Percentiles rank a stretch among this genome's conserved stretches.
Evolutionary conservation across 2,888 invertebrate species (phyloP).

Genomic region (Uloborus plumipes): DNA sequence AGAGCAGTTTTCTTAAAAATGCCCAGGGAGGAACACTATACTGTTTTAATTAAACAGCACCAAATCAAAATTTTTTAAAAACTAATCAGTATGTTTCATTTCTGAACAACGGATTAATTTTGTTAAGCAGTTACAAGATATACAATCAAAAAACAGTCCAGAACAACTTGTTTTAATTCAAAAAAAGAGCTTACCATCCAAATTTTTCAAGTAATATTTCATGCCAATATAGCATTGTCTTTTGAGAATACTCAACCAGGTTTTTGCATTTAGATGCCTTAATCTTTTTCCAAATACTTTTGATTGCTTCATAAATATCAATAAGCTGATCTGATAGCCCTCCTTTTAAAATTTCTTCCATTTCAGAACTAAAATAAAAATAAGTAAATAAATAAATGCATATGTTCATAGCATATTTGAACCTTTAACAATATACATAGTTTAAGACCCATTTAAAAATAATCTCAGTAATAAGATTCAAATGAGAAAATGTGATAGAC

Average conservation of each 20-base stretch:
- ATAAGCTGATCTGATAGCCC: slow-evolving; percentile 17
- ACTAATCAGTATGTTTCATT: no score
- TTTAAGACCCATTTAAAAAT: no score
- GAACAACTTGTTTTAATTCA: slow-evolving; percentile 7
- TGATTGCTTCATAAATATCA: slow-evolving; percentile 28
- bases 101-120: no score
- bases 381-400: no score
- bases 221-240: slow-evolving; percentile 63
- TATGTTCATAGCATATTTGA: no score
- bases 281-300: slow-evolving; percentile 46
- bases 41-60: no score
- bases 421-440: no score
- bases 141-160: background rate
- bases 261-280: slow-evolving; percentile 45
- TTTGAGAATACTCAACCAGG: slow-evolving; percentile 37
- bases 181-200: slow-evolving; percentile 39
- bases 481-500: no score
- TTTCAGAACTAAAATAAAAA: slow-evolving; percentile 23
- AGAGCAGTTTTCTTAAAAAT: no score
- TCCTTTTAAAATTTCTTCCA: slow-evolving; percentile 55
- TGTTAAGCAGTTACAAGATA: background rate
- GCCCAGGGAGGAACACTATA: no score
- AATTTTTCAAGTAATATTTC: slow-evolving; percentile 53
- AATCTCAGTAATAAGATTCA: no score
- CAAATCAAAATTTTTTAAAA: no score